Base-by-base conservation (phyloP, 2,888 invertebrate genomes). In the Limenitis arthemis region DNA sequence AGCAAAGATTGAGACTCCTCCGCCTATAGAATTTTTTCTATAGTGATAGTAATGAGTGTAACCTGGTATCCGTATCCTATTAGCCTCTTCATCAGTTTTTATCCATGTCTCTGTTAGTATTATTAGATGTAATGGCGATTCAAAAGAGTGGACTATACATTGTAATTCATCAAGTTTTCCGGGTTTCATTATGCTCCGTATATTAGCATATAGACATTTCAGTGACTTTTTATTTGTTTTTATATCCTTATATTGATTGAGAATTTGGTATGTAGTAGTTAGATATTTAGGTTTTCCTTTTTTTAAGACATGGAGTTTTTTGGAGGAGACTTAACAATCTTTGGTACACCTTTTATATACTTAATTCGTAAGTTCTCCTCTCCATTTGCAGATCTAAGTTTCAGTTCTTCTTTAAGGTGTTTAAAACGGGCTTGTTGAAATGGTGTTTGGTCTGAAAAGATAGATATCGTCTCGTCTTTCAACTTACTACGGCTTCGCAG, bases 41-140 rank as follows among this genome's bases (percentile, higher is more conserved):
- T 43, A 61, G 43, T 61, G 60, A 28, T 44, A 61, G n/a, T 61
- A 60, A 9, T 64, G 64, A 1, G 58, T 56, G 44, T 61, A 64
- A 4, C 40, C 7, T 8, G 57, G 51, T n/a, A 62, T 11, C 8
- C 51, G 30, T 0, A 54, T 12, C 30, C 32, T 48, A 31, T 53
- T 41, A 6, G 52, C 56, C 11, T 61, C 57, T 2, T 47, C 40
- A 12, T 61, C 53, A 11, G 5, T 28, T 57, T 55, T 59, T 8
- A 62, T 59, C 61, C 59, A 61, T 1, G 61, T 61, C 41, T 62
- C 60, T n/a, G 56, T 32, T 28, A 59, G 12, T 11, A 60, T n/a
- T n/a, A 62, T 49, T 4, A 60, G 6, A 42, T 62, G 58, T 11
- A 58, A 6, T 8, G 9, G 48, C 5, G 41, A 20, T 31, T 28